Evolutionary conservation across 2,888 invertebrate genomes (phyloP).

Genomic region (Sinelater perroti): DNA sequence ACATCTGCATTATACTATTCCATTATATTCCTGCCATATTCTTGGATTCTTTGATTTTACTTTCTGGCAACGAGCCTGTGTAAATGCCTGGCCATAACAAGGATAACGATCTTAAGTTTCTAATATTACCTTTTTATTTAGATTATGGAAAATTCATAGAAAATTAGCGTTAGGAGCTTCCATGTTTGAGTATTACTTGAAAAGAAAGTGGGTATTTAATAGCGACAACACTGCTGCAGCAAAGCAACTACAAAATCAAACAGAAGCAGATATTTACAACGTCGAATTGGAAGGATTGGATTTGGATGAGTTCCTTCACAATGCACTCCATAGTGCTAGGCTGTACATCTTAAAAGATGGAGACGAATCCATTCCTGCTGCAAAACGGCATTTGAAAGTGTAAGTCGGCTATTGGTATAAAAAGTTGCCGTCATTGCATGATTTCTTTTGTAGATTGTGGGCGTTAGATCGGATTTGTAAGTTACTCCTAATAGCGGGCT

Average conservation of each 20-base stretch:
- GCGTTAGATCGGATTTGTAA: conserved; percentile 11
- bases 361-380: conserved; percentile 82
- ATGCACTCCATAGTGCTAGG: conserved; percentile 82
- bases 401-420: no score
- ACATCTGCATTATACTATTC: conserved; percentile 83
- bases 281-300: conserved; percentile 77
- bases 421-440: neutral
- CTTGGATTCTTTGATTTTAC: conserved; percentile 61
- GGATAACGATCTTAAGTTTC: neutral
- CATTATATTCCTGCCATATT: conserved; percentile 92
- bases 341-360: conserved; percentile 83
- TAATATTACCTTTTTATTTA: conserved; percentile 57
- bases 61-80: conserved; percentile 9
- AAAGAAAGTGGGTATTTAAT: conserved; percentile 89
- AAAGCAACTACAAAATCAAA: conserved; percentile 69
- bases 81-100: no score
- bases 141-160: conserved; percentile 82
- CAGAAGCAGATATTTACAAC: conserved; percentile 72
- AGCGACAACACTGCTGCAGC: conserved; percentile 71
- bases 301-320: conserved; percentile 81
- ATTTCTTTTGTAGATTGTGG: conserved; percentile 3
- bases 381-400: conserved; percentile 81
- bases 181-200: conserved; percentile 92
- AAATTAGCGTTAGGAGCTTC: conserved; percentile 85
- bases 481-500: conserved; percentile 21